These are phyloP conservation scores for Lithodes maja DNA, from an alignment of 2,888 invertebrate genomes.

Conservation along the genomic window DNA sequence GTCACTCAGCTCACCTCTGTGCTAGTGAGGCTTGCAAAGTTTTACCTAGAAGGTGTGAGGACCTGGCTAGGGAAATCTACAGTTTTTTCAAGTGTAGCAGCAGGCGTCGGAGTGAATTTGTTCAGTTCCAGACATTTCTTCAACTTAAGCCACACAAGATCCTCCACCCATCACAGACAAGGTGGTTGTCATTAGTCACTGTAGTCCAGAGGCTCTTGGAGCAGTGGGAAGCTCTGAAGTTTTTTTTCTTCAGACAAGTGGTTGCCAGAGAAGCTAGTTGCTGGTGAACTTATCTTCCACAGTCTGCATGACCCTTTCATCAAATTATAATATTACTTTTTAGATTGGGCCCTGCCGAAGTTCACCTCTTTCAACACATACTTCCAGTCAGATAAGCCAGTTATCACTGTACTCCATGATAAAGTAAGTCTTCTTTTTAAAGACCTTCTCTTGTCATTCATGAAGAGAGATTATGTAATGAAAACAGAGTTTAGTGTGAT, in stretches of 20 bases:
- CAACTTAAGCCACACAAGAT: conserved; percentile 14
- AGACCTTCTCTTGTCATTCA: background rate
- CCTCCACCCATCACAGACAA: conserved; percentile 3
- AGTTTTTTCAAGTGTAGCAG: conserved; percentile 6
- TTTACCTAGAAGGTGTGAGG: too few relatives aligned
- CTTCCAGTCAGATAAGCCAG: conserved; percentile 33
- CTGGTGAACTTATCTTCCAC: conserved; percentile 1
- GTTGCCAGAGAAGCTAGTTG: conserved; percentile 14
- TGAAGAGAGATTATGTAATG: conserved; percentile 13
- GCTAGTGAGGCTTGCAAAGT: too few relatives aligned
- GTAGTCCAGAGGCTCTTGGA: conserved; percentile 3
- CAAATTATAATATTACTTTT: conserved; percentile 50
- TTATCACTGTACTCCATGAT: conserved; percentile 1
- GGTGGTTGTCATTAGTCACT: conserved; percentile 14
- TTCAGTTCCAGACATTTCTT: background rate
- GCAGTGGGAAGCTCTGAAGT: conserved; percentile 13
- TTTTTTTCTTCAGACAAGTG: conserved; percentile 7
- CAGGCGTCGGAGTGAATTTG: background rate
- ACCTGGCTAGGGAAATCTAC: too few relatives aligned
- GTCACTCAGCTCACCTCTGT: too few relatives aligned
- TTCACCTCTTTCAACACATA: conserved; percentile 39
- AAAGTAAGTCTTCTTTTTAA: background rate
- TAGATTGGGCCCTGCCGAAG: conserved; percentile 49
- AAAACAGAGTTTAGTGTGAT: conserved; percentile 21
- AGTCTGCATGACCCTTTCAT: conserved; percentile 48